Conservation (phyloP, 2,797 vertebrate species). For the Amphiprion clarkii region DNA sequence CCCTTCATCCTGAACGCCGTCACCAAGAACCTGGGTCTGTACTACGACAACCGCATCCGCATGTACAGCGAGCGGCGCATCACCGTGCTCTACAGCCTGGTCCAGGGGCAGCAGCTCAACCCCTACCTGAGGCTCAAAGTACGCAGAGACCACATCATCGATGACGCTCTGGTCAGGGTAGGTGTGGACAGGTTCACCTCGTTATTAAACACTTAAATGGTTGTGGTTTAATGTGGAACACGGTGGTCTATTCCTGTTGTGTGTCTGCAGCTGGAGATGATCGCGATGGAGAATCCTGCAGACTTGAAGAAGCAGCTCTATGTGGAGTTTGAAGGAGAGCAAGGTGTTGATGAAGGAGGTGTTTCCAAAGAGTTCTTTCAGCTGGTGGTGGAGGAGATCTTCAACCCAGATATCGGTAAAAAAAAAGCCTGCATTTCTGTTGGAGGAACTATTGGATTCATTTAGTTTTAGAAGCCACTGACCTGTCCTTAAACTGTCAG, state of each 20-base stretch:
- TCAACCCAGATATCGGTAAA: slow-evolving; percentile 98
- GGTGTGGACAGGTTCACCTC: slow-evolving; percentile 60
- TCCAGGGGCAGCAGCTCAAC: slow-evolving; percentile 98
- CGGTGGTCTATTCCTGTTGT: background rate
- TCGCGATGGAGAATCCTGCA: slow-evolving; percentile 99
- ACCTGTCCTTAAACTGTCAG: too few relatives aligned
- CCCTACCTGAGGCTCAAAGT: slow-evolving; percentile 98
- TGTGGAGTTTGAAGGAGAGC: slow-evolving; percentile 99
- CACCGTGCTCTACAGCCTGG: slow-evolving; percentile 97
- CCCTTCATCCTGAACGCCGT: slow-evolving; percentile 98
- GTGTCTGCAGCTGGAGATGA: slow-evolving; percentile 94
- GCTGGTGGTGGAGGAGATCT: slow-evolving; percentile 98
- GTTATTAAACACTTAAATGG: too few relatives aligned
- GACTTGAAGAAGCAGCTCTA: slow-evolving; percentile 99
- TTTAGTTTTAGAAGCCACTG: too few relatives aligned
- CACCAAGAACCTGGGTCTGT: slow-evolving; percentile 98
- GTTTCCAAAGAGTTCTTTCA: slow-evolving; percentile 99
- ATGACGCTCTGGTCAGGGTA: slow-evolving; percentile 98
- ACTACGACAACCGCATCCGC: slow-evolving; percentile 99
- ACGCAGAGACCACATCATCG: slow-evolving; percentile 97
- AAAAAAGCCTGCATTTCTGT: background rate
- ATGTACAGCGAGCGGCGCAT: slow-evolving; percentile 99
- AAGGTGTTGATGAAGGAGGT: slow-evolving; percentile 99
- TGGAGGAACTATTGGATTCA: too few relatives aligned
- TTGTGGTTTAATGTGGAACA: background rate